Percentiles rank a stretch among this genome's conserved stretches.
Conservation (phyloP, 2,888 invertebrate species). For the Odontocolon sp. region DNA sequence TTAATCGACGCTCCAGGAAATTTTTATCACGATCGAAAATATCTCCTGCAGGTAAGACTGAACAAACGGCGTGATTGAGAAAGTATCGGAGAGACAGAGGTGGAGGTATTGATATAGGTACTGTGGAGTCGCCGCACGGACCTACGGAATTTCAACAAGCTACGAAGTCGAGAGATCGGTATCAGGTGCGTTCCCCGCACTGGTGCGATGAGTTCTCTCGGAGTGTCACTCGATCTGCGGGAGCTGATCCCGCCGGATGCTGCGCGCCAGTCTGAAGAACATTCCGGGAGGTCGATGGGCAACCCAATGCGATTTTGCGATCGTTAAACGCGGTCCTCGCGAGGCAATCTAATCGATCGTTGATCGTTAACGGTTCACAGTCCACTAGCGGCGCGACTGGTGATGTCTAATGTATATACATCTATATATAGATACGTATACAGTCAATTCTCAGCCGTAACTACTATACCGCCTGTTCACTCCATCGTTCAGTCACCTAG, state of each 20-base stretch:
- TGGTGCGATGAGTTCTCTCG: slow-evolving; percentile 33
- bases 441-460: too few relatives aligned
- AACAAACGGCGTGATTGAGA: too few relatives aligned
- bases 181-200: slow-evolving; percentile 22
- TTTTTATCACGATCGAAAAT: too few relatives aligned
- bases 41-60: too few relatives aligned
- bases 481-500: slow-evolving; percentile 44
- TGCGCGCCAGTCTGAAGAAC: slow-evolving; percentile 16
- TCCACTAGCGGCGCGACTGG: neutral
- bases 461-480: slow-evolving; percentile 32
- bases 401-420: slow-evolving; percentile 22
- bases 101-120: too few relatives aligned
- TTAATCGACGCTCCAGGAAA: too few relatives aligned
- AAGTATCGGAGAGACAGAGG: neutral
- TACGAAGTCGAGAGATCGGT: slow-evolving; percentile 22
- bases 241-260: neutral
- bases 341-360: slow-evolving; percentile 48
- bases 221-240: slow-evolving; percentile 37
- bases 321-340: slow-evolving; percentile 45
- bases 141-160: slow-evolving; percentile 21
- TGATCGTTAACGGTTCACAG: slow-evolving; percentile 45
- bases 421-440: too few relatives aligned
- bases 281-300: slow-evolving; percentile 39
- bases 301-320: slow-evolving; percentile 40
- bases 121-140: too few relatives aligned